phyloP scores from a whole-genome alignment of 2,113 vertebrate genomes.

The Heterocephalus glaber region DNA sequence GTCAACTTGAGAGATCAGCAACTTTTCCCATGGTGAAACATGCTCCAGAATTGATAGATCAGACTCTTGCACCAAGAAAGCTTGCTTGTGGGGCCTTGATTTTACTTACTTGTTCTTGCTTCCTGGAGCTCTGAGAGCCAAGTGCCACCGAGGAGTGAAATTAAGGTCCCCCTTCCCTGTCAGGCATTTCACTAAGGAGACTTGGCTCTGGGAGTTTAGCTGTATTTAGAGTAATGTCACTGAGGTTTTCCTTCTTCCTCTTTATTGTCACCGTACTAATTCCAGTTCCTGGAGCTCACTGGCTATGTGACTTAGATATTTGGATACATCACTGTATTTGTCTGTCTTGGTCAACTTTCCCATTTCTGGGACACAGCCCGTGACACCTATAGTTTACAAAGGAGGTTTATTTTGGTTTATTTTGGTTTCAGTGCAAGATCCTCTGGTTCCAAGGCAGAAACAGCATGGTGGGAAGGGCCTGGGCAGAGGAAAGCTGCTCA shows the following conservation, averaged over 20 bases:
- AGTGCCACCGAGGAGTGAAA: not conserved
- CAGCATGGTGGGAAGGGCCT: too few species aligned
- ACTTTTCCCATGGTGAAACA: not conserved
- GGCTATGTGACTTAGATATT: not conserved
- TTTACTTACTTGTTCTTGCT: not conserved
- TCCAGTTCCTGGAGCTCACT: not conserved
- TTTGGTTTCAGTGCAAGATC: too few species aligned
- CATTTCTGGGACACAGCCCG: too few species aligned
- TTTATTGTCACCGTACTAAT: not conserved
- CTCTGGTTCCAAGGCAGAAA: too few species aligned
- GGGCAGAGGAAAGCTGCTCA: too few species aligned
- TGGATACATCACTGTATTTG: not conserved
- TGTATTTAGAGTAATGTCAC: not conserved
- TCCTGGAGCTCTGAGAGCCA: not conserved
- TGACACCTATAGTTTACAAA: too few species aligned
- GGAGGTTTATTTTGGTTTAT: too few species aligned
- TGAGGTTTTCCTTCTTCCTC: not conserved
- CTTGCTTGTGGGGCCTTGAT: not conserved
- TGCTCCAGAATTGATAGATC: not conserved
- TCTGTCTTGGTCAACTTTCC: too few species aligned
- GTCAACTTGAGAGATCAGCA: not conserved
- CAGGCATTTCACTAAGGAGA: not conserved
- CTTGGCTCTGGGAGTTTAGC: not conserved
- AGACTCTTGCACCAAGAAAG: not conserved
- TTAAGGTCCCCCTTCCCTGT: not conserved